phyloP scores from a whole-genome alignment of 1,140 invertebrate genomes.

The Sinella curviseta region DNA sequence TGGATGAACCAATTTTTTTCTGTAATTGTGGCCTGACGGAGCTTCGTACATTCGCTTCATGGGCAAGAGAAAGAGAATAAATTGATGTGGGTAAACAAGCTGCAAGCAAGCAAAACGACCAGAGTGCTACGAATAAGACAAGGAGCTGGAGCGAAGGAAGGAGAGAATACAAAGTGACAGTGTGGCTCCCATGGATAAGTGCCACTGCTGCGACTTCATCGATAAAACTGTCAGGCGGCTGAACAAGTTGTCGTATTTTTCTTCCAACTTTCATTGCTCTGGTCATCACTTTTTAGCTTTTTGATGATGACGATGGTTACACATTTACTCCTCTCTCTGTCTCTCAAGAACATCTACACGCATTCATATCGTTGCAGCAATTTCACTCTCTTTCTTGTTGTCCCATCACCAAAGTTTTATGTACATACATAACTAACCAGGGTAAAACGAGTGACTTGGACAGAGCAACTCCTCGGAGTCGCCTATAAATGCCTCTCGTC shows the following conservation, averaged over 20 bases:
- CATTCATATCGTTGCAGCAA: constrained; percentile 1
- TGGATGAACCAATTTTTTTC: no score
- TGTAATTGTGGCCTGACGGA: no score
- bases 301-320: constrained; percentile 2
- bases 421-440: no score
- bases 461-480: not conserved
- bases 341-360: not conserved
- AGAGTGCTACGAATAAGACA: not conserved
- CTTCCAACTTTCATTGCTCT: constrained; percentile 18
- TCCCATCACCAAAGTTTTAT: constrained; percentile 7
- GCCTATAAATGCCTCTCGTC: no score
- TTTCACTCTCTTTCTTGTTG: not conserved
- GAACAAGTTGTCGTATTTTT: constrained; percentile 26
- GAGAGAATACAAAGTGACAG: not conserved
- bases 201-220: constrained; percentile 25
- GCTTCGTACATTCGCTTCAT: no score
- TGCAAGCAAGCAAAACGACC: not conserved
- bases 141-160: not conserved
- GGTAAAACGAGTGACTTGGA: no score
- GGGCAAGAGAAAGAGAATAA: no score
- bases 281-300: constrained; percentile 21
- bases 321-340: not conserved
- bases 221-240: constrained; percentile 16
- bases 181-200: constrained; percentile 20
- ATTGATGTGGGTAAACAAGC: not conserved